A percentile compares a stretch with the other conserved stretches of the same genome.
Conservation (phyloP, 2,888 invertebrate species). For the Iselma pallidipennis region DNA sequence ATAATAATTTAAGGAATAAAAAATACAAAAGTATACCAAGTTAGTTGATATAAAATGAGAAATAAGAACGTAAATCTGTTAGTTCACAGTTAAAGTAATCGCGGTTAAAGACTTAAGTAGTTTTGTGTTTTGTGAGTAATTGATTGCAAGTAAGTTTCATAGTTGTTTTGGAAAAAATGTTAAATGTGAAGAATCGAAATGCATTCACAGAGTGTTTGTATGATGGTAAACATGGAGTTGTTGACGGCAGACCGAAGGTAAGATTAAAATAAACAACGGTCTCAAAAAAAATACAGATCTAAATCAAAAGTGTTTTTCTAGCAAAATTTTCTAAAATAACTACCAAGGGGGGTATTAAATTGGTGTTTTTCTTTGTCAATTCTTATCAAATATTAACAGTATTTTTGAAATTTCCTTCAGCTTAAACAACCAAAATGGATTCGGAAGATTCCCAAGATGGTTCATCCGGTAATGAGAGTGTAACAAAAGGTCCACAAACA, state of each 20-base stretch:
- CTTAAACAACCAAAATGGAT: slow-evolving; percentile 55
- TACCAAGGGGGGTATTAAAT: background rate
- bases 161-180: slow-evolving; percentile 47
- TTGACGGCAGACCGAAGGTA: slow-evolving; percentile 53
- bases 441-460: slow-evolving; percentile 65
- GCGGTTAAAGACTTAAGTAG: background rate
- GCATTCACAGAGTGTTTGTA: slow-evolving; percentile 51
- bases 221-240: slow-evolving; percentile 52
- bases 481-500: slow-evolving; percentile 40
- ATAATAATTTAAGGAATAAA: slow-evolving; percentile 42
- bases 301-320: slow-evolving; percentile 38
- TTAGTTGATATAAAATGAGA: slow-evolving; percentile 37
- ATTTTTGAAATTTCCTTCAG: background rate
- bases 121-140: background rate
- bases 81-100: slow-evolving; percentile 45
- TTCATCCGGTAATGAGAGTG: slow-evolving; percentile 51
- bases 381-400: background rate
- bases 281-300: slow-evolving; percentile 41
- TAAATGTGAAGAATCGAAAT: slow-evolving; percentile 51
- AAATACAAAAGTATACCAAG: slow-evolving; percentile 31
- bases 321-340: background rate
- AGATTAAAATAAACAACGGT: slow-evolving; percentile 53
- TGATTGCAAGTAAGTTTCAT: slow-evolving; percentile 27
- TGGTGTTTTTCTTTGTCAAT: background rate
- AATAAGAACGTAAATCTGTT: slow-evolving; percentile 42